These are phyloP conservation scores for Archips crataeganus DNA, from an alignment of 2,888 invertebrate genomes.

Conservation along the genomic window DNA sequence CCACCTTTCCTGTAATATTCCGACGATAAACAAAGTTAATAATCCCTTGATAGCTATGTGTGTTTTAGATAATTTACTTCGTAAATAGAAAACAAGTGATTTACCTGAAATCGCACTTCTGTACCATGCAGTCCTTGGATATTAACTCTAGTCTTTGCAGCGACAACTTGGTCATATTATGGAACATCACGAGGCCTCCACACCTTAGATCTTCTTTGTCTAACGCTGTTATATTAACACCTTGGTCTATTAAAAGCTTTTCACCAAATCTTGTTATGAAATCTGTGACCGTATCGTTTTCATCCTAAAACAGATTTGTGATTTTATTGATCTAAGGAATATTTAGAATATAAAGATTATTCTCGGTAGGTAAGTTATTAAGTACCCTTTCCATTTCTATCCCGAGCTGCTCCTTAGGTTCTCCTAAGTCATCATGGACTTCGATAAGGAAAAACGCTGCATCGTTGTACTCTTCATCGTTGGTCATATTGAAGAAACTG, in stretches of 20 bases:
- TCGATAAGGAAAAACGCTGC: constrained; percentile 88
- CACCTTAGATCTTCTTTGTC: constrained; percentile 91
- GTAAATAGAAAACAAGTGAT: constrained; percentile 38
- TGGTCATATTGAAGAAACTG: constrained; percentile 70
- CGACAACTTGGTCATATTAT: constrained; percentile 87
- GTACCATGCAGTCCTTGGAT: constrained; percentile 90
- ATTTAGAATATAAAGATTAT: background rate
- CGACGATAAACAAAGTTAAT: constrained; percentile 56
- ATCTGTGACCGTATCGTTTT: constrained; percentile 90
- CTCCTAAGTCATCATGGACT: constrained; percentile 91
- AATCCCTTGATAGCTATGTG: constrained; percentile 59
- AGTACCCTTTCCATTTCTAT: constrained; percentile 89
- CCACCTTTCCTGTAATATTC: constrained; percentile 88
- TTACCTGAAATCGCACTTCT: constrained; percentile 90
- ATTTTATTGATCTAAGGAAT: background rate
- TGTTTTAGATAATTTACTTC: constrained; percentile 54
- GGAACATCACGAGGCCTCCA: constrained; percentile 89
- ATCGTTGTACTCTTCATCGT: constrained; percentile 78
- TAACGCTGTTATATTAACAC: constrained; percentile 90
- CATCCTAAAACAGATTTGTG: constrained; percentile 78
- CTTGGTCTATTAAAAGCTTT: constrained; percentile 87
- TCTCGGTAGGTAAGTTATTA: background rate
- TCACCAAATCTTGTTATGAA: constrained; percentile 90
- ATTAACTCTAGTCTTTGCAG: constrained; percentile 85
- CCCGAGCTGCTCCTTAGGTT: constrained; percentile 91